Evolutionary conservation across 2,888 invertebrate genomes (phyloP).

Genomic region (Pachymerium ferrugineum): DNA sequence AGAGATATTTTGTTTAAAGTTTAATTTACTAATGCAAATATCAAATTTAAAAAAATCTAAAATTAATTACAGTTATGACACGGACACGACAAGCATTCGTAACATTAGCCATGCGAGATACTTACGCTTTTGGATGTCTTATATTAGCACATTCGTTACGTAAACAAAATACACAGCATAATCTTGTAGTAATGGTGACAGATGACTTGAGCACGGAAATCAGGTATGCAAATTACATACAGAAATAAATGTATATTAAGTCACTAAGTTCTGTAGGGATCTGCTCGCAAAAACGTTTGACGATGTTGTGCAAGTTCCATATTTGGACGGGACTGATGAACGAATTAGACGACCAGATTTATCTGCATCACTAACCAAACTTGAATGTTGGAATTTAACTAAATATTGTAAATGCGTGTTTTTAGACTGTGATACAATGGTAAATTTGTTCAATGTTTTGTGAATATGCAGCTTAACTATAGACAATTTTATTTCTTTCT

Average conservation of each 20-base stretch:
- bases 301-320: constrained; percentile 79
- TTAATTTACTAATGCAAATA: too few relatives aligned
- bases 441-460: constrained; percentile 38
- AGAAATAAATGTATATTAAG: background rate
- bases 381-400: constrained; percentile 55
- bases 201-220: background rate
- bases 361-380: constrained; percentile 57
- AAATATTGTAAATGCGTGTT: constrained; percentile 55
- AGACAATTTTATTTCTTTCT: background rate
- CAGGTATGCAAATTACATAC: background rate
- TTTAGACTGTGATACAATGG: constrained; percentile 55
- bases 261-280: constrained; percentile 53
- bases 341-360: constrained; percentile 92
- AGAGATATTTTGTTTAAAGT: too few relatives aligned
- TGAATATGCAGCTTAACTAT: background rate
- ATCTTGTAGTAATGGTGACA: background rate
- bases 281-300: constrained; percentile 76
- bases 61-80: background rate
- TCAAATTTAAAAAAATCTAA: too few relatives aligned
- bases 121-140: background rate
- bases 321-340: constrained; percentile 91
- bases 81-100: background rate
- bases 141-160: background rate
- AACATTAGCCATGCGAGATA: background rate
- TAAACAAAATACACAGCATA: background rate